Evolutionary conservation across 1,140 invertebrate genomes (phyloP).

Genomic region (Lycorma delicatula): DNA sequence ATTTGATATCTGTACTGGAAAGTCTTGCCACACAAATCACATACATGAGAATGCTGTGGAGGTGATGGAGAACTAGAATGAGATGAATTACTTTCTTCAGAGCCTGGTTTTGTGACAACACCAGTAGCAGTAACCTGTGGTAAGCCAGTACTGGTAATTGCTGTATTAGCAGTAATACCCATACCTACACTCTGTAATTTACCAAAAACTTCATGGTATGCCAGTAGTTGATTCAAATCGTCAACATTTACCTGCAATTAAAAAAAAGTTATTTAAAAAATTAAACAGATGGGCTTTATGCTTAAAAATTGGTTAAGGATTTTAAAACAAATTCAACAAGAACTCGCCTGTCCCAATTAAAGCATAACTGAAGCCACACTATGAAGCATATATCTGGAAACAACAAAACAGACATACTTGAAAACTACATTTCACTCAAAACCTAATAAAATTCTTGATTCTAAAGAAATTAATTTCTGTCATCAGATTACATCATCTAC

Average conservation of each 20-base stretch:
- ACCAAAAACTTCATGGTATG: constrained; percentile 82
- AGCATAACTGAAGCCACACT: no score
- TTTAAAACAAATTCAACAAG: neutral
- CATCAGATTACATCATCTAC: no score
- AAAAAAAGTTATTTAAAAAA: neutral
- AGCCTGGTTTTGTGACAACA: neutral
- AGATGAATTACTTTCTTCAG: constrained; percentile 4
- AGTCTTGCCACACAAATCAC: constrained; percentile 74
- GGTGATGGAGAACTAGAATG: constrained; percentile 25
- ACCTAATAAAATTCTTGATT: no score
- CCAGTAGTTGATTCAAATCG: constrained; percentile 68
- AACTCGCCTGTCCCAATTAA: no score
- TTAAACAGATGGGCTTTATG: neutral
- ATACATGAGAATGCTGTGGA: constrained; percentile 55
- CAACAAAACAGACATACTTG: no score
- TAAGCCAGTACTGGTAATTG: neutral
- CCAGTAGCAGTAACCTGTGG: neutral
- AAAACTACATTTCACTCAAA: no score
- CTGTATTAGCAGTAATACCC: constrained; percentile 35
- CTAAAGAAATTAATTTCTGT: no score
- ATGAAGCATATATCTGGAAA: no score
- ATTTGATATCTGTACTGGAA: constrained; percentile 79
- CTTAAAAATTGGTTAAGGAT: neutral
- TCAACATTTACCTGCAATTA: constrained; percentile 57
- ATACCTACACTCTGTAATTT: constrained; percentile 53